A percentile compares a stretch with the other conserved stretches of the same genome.
Evolutionary conservation across 2,797 vertebrate genomes (phyloP).

Genomic region (Cirrhinus molitorella): DNA sequence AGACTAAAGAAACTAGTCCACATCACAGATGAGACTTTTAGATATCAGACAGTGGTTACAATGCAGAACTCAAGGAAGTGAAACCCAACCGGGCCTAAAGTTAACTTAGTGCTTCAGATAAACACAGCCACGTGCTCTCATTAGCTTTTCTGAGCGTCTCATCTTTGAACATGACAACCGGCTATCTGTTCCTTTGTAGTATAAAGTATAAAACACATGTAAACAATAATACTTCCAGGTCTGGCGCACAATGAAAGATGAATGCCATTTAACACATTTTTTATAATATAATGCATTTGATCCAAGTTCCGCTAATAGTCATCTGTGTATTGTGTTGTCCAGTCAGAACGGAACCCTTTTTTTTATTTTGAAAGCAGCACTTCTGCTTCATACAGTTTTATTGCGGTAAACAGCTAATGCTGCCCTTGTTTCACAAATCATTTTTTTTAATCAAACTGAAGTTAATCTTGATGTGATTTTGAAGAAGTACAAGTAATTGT

Average conservation of each 20-base stretch:
- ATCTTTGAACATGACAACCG: not conserved
- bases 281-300: not conserved
- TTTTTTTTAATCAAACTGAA: not conserved
- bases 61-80: constrained; percentile 13
- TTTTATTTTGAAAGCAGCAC: constrained; percentile 18
- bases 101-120: not conserved
- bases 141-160: not conserved
- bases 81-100: constrained; percentile 20
- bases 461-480: not conserved
- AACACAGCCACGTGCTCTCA: not conserved
- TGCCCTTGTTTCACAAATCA: not conserved
- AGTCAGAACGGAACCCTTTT: not conserved
- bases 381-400: constrained; percentile 30
- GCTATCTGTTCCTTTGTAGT: not conserved
- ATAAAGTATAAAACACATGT: not conserved
- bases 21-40: not conserved
- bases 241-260: not conserved
- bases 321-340: not conserved
- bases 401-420: not conserved
- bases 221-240: not conserved
- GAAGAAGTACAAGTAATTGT: not conserved
- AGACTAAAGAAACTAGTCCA: not conserved
- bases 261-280: not conserved
- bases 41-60: constrained; percentile 9
- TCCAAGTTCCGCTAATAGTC: constrained; percentile 3